Evolutionary conservation across 2,113 vertebrate species (phyloP).

Genomic region (Trogon surrucura): DNA sequence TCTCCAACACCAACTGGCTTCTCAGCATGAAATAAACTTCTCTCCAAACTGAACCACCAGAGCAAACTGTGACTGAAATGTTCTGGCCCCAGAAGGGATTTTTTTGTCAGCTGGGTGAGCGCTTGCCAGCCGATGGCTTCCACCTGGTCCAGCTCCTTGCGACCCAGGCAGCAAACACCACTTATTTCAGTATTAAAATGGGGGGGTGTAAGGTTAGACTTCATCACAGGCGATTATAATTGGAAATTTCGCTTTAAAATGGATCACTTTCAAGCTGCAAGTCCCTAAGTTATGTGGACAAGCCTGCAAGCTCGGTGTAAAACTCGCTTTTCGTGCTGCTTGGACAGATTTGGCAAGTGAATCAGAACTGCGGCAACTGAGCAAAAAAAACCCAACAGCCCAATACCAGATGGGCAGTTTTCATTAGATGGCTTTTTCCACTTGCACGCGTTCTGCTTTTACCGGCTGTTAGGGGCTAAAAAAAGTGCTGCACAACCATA

Average conservation of each 20-base stretch:
- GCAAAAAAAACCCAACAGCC: background rate
- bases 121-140: background rate
- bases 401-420: background rate
- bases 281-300: background rate
- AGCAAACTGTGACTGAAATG: background rate
- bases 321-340: background rate
- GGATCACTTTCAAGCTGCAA: fast-evolving
- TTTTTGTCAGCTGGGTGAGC: background rate
- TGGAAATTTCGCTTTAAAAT: background rate
- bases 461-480: background rate
- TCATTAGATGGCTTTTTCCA: background rate
- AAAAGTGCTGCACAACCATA: background rate
- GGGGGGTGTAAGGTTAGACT: background rate
- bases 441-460: background rate
- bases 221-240: background rate
- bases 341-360: background rate
- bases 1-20: background rate
- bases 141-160: background rate
- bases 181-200: background rate
- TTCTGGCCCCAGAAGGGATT: background rate
- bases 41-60: fast-evolving
- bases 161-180: background rate
- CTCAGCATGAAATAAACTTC: background rate
- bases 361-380: background rate
- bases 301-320: background rate